Percentiles rank a stretch among this genome's conserved stretches.
Evolutionary conservation across 2,113 vertebrate species (phyloP).

Genomic region (Dolichallabes microphthalmus): DNA sequence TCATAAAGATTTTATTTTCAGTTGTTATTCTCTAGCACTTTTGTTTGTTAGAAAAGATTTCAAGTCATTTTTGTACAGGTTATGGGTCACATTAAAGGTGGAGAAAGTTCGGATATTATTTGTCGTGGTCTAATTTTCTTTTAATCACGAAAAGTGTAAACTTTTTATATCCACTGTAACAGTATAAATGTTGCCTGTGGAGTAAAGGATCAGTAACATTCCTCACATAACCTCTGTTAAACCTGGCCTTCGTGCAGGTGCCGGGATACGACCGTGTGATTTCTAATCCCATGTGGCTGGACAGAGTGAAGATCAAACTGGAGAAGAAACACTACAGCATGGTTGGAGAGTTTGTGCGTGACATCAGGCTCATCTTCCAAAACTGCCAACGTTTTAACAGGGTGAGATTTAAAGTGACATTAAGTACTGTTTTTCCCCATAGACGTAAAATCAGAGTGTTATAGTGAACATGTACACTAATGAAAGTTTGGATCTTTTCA

Average conservation of each 20-base stretch:
- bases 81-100: too few species aligned
- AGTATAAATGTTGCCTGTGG: not conserved
- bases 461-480: not conserved
- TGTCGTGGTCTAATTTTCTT: too few species aligned
- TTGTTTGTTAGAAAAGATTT: too few species aligned
- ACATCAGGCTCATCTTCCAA: conserved; percentile 65
- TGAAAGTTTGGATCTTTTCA: not conserved
- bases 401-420: conserved; percentile 54
- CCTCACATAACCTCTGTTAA: not conserved
- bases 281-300: conserved; percentile 63
- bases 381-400: conserved; percentile 61
- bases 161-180: too few species aligned
- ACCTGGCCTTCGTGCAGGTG: conserved; percentile 47
- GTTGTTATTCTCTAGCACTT: not conserved
- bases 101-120: too few species aligned
- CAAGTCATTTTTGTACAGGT: too few species aligned
- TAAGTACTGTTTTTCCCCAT: not conserved
- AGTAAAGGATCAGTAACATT: not conserved
- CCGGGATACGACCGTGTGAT: conserved; percentile 42
- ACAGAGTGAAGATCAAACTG: conserved; percentile 58
- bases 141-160: too few species aligned
- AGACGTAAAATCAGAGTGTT: not conserved
- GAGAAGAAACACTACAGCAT: conserved; percentile 50
- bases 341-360: conserved; percentile 61
- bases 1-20: not conserved